phyloP scores from a whole-genome alignment of 1,140 invertebrate genomes.

The Proales similis region DNA sequence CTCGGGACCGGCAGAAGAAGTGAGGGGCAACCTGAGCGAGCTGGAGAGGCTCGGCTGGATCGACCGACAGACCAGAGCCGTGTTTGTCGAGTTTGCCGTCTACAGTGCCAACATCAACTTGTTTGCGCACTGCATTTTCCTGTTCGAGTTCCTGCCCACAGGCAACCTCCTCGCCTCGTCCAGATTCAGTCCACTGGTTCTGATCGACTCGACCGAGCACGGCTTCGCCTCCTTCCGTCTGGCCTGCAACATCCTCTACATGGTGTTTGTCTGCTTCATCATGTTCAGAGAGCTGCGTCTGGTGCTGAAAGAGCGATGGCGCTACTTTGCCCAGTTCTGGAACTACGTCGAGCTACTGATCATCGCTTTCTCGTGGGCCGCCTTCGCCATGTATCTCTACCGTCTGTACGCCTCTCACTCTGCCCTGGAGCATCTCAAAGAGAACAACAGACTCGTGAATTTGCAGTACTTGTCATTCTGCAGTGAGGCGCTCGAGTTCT shows the following conservation, averaged over 20 bases:
- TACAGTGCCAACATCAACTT: constrained; percentile 54
- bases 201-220: not conserved
- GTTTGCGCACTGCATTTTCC: not conserved
- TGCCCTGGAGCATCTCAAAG: constrained; percentile 50
- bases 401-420: constrained; percentile 45
- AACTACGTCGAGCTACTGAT: constrained; percentile 53
- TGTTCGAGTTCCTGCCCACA: not conserved
- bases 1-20: constrained; percentile 44
- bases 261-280: constrained; percentile 55
- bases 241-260: constrained; percentile 49
- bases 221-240: constrained; percentile 47
- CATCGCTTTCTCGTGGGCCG: constrained; percentile 49
- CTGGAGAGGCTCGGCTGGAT: constrained; percentile 55
- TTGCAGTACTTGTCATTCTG: not conserved
- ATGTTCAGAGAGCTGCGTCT: constrained; percentile 49
- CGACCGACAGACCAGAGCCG: constrained; percentile 56
- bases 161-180: not conserved
- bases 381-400: constrained; percentile 52
- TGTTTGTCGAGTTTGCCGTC: constrained; percentile 58
- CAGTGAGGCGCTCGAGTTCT: not conserved
- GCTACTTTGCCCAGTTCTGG: constrained; percentile 52
- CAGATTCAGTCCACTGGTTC: not conserved
- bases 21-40: constrained; percentile 48
- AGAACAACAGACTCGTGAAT: constrained; percentile 55
- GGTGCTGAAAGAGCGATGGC: too few relatives aligned